Conservation (phyloP, 1,140 invertebrate genomes). For the Drosophila teissieri region DNA sequence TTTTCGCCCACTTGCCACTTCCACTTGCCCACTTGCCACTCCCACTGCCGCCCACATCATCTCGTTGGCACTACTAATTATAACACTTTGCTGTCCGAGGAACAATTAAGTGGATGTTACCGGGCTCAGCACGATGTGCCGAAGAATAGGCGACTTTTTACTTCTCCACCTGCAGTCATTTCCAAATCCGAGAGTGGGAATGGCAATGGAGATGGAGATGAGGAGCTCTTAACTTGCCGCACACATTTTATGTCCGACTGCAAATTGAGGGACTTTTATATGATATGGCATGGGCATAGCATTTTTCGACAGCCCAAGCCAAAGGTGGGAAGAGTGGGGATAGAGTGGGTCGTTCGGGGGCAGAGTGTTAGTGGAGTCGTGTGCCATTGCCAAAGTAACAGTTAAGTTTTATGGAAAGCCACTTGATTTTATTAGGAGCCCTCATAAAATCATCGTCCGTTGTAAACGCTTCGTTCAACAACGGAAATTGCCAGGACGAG, state of each 20-base stretch:
- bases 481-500: constrained; percentile 30
- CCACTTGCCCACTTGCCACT: not conserved
- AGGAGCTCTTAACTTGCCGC: constrained; percentile 51
- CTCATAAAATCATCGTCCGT: constrained; percentile 67
- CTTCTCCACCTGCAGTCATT: not conserved
- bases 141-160: constrained; percentile 10
- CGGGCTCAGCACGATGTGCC: not conserved
- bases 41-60: not conserved
- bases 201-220: too few relatives aligned
- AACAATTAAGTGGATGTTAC: constrained; percentile 52
- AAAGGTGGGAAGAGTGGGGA: constrained; percentile 9
- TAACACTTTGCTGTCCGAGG: constrained; percentile 55
- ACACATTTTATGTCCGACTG: constrained; percentile 57
- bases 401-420: constrained; percentile 76
- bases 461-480: constrained; percentile 54
- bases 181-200: too few relatives aligned
- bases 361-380: constrained; percentile 4
- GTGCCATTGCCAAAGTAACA: constrained; percentile 58
- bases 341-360: constrained; percentile 17
- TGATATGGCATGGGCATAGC: constrained; percentile 51
- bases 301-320: not conserved
- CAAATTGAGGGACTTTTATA: constrained; percentile 75
- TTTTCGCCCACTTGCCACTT: constrained; percentile 3
- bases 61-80: constrained; percentile 66
- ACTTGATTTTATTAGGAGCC: constrained; percentile 76